Conservation (phyloP, 2,113 vertebrate genomes). For the Onychostoma macrolepis region DNA sequence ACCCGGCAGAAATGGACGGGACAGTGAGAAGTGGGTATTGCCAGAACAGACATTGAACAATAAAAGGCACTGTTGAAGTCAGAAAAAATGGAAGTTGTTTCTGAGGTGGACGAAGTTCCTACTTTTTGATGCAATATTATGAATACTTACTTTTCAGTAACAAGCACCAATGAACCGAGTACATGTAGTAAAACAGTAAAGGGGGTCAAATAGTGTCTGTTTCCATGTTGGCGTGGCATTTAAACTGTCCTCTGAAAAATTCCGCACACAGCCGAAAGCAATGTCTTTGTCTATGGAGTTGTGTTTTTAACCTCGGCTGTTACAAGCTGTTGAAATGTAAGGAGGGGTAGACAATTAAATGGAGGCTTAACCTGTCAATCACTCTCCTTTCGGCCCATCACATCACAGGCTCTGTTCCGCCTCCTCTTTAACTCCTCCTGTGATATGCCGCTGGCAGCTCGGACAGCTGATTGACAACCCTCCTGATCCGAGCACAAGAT, state of each 20-base stretch:
- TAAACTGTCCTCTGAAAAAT: conserved; percentile 7
- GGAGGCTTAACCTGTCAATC: conserved; percentile 77
- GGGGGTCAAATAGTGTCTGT: not conserved
- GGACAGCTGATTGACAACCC: conserved; percentile 75
- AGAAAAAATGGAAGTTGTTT: not conserved
- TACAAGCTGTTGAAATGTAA: conserved; percentile 66
- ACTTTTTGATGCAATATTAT: not conserved
- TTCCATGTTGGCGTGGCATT: not conserved
- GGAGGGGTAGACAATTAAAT: conserved; percentile 76
- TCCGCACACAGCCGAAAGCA: conserved; percentile 45
- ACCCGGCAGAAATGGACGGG: not conserved
- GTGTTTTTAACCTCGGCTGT: conserved; percentile 64
- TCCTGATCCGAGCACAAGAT: conserved; percentile 68
- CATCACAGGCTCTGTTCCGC: conserved; percentile 69
- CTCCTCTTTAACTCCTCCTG: conserved; percentile 75
- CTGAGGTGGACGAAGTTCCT: not conserved
- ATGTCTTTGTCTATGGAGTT: conserved; percentile 54
- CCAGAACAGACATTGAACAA: not conserved
- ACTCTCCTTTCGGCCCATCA: conserved; percentile 73
- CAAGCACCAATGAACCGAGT: not conserved
- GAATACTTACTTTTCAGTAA: not conserved
- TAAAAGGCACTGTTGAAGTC: not conserved
- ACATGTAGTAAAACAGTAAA: not conserved
- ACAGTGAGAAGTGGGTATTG: not conserved
- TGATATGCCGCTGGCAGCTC: conserved; percentile 74